Evolutionary conservation across 2,113 vertebrate genomes (phyloP).

Genomic region (Halichoeres trimaculatus): DNA sequence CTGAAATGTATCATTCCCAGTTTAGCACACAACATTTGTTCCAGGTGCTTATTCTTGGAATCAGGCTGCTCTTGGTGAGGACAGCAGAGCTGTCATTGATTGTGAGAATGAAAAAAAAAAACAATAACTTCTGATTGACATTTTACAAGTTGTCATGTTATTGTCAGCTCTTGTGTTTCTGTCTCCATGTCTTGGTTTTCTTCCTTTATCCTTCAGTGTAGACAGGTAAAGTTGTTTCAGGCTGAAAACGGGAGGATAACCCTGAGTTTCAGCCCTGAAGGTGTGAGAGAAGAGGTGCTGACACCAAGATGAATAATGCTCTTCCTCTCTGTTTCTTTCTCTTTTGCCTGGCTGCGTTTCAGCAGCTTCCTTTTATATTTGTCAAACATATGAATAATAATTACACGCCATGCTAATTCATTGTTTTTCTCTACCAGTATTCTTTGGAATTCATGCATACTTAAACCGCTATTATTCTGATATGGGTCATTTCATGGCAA

Average conservation of each 20-base stretch:
- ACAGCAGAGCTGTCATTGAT: not conserved
- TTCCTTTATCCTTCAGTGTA: slow-evolving; percentile 30
- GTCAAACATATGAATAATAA: slow-evolving; percentile 79
- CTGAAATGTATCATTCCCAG: slow-evolving; percentile 5
- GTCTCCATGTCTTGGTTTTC: not conserved
- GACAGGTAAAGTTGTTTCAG: slow-evolving; percentile 51
- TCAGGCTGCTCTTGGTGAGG: not conserved
- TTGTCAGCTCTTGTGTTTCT: slow-evolving; percentile 2
- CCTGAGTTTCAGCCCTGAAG: slow-evolving; percentile 36
- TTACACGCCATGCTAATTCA: slow-evolving; percentile 70
- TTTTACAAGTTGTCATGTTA: slow-evolving; percentile 13
- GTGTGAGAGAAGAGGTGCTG: slow-evolving; percentile 50
- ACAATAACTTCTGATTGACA: slow-evolving; percentile 5
- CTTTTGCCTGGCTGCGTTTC: slow-evolving; percentile 57
- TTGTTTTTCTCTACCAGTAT: slow-evolving; percentile 65
- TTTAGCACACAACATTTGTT: not conserved
- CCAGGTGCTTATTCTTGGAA: not conserved
- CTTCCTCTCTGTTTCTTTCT: slow-evolving; percentile 31
- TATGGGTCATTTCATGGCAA: slow-evolving; percentile 74
- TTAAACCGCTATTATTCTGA: slow-evolving; percentile 74
- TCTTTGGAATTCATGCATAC: slow-evolving; percentile 73
- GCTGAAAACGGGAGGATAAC: slow-evolving; percentile 59
- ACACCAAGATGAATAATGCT: slow-evolving; percentile 67
- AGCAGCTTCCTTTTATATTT: slow-evolving; percentile 58
- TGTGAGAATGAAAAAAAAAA: not conserved